A percentile compares a stretch with the other conserved stretches of the same genome.
Conservation (phyloP, 2,888 invertebrate genomes). For the Dinocampus coccinellae region DNA sequence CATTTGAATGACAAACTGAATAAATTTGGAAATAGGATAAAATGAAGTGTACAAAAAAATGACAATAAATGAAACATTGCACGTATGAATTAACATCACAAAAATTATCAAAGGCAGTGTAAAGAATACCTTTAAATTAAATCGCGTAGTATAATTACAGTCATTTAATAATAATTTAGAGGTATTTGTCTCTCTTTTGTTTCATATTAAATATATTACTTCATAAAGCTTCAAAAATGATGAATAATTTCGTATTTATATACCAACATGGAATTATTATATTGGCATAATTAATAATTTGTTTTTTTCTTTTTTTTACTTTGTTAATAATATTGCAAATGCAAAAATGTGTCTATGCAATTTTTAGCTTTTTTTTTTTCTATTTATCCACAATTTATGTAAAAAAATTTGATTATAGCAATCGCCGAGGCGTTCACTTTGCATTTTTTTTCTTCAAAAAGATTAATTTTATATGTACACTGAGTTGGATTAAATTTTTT, state of each 20-base stretch:
- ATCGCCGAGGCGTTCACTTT: constrained; percentile 1
- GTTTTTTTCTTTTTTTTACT: neutral
- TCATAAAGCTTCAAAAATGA: constrained; percentile 7
- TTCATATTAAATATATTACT: constrained; percentile 2
- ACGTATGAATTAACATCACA: neutral
- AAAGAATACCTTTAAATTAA: neutral
- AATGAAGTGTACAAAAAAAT: neutral
- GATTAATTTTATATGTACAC: neutral
- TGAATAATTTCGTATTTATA: neutral
- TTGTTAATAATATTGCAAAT: neutral
- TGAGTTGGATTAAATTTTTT: constrained; percentile 15
- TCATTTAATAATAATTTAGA: constrained; percentile 5
- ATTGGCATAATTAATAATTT: neutral
- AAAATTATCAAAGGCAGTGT: neutral
- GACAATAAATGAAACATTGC: neutral
- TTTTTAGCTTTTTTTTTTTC: constrained; percentile 1
- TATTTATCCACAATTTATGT: constrained; percentile 8
- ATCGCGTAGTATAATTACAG: neutral
- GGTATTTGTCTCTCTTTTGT: constrained; percentile 2
- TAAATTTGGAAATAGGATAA: neutral
- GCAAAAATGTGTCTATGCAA: neutral
- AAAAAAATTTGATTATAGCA: constrained; percentile 11
- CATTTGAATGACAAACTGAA: neutral
- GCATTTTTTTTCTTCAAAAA: neutral
- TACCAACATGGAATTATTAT: neutral